Base-by-base conservation (phyloP, 1,140 invertebrate genomes). In the Trissolcus basalis region DNA sequence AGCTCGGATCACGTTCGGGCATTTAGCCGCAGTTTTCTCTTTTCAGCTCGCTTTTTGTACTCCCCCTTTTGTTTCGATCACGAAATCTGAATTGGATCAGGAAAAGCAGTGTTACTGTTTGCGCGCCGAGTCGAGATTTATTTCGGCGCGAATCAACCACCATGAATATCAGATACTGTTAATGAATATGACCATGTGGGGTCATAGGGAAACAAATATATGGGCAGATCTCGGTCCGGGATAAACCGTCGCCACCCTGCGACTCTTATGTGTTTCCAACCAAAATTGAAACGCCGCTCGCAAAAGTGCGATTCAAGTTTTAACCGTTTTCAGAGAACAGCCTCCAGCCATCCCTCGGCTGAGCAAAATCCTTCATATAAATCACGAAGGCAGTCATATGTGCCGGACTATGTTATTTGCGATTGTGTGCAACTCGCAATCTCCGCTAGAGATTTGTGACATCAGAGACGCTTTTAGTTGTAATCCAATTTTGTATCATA, bases 141-240 rank as follows among this genome's bases (percentile, higher is more conserved):
- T 86, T 82, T 79, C 70, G 67, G 78, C 80, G 86, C 82, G 84
- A 87, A 84, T 78, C 85, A 87, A 71, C 84, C 82, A 85, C 83
- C 81, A 86, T 85, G 86, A 87, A 86, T 86, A 87, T 86, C 86
- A 82, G 86, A 87, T 86, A 87, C 80, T 84, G 81, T 81, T 87
- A 87, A 87, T 87, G 86, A 87, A 86, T 86, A 86, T 82, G 81
- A 39, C 72, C 70, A 68, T 80, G 80, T 81, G 80, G 47, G 76
- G 79, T 77, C 73, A 77, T 72, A 70, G 32, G 76, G 74, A 79
- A 77, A 81, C 77, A 81, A 81, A 81, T 81, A 77, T 77, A 73
- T 72, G 39, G 45, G 61, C 36, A 19, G 59, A 61, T 78, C 14
- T 51, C 15, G 12, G 48, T 56, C 36, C 14, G 27, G 45, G 71